Percentiles rank a stretch among this genome's conserved stretches.
Conservation (phyloP, 2,888 invertebrate species). For the Sialis lutaria region DNA sequence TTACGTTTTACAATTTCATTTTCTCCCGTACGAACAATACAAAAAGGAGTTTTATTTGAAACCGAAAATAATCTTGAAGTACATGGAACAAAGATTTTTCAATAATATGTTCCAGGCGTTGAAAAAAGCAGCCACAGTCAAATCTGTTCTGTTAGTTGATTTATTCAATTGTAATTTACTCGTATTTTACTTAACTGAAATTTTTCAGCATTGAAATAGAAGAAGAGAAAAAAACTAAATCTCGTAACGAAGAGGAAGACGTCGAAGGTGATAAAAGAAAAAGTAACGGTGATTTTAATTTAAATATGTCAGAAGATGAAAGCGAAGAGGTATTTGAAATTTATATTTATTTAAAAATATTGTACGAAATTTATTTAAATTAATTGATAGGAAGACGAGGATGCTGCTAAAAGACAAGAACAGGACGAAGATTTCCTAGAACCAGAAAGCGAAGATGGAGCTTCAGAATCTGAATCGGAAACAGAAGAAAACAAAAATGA, state of each 20-base stretch:
- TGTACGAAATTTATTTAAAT: neutral
- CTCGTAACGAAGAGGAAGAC: slow-evolving; percentile 17
- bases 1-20: slow-evolving; percentile 52
- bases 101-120: slow-evolving; percentile 44
- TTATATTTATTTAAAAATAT: neutral
- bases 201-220: slow-evolving; percentile 24
- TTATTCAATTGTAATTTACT: neutral
- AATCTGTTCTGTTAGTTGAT: slow-evolving; percentile 27
- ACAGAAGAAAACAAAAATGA: slow-evolving; percentile 16
- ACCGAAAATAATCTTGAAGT: slow-evolving; percentile 48
- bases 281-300: neutral
- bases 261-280: slow-evolving; percentile 25
- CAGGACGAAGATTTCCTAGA: slow-evolving; percentile 25
- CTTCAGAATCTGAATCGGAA: slow-evolving; percentile 38
- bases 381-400: slow-evolving; percentile 20
- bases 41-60: slow-evolving; percentile 52
- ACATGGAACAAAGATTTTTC: slow-evolving; percentile 58
- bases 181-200: too few relatives aligned
- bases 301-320: slow-evolving; percentile 15
- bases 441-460: slow-evolving; percentile 13
- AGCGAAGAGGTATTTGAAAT: slow-evolving; percentile 11
- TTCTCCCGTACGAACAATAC: slow-evolving; percentile 58
- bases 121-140: slow-evolving; percentile 35
- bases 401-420: slow-evolving; percentile 26
- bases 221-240: slow-evolving; percentile 25